Conservation (phyloP, 2,113 vertebrate species). For the Prionailurus bengalensis region DNA sequence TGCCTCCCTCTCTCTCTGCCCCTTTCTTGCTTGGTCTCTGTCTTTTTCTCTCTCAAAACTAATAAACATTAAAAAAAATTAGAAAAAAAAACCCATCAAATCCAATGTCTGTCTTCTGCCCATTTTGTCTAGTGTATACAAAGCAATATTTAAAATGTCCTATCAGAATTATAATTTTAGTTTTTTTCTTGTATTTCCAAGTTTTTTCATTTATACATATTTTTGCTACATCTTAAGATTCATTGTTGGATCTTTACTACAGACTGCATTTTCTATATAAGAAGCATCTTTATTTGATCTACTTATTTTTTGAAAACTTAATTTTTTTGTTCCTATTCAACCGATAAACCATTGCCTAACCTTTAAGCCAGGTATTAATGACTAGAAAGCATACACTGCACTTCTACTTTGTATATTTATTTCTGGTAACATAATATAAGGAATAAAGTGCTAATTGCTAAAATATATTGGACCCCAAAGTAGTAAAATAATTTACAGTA, state of each 20-base stretch:
- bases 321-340: constrained; percentile 10
- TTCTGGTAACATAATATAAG: constrained; percentile 23
- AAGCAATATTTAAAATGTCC: constrained; percentile 33
- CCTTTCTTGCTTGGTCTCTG: too few relatives aligned
- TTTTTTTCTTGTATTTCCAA: constrained; percentile 42
- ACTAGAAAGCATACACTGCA: neutral
- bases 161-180: neutral
- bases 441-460: constrained; percentile 6
- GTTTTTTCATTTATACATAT: constrained; percentile 35
- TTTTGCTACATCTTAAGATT: neutral
- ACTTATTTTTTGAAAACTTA: neutral
- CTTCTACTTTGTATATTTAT: neutral
- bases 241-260: neutral
- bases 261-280: constrained; percentile 35
- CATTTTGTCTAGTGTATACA: neutral
- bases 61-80: too few relatives aligned
- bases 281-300: constrained; percentile 23
- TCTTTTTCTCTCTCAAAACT: too few relatives aligned
- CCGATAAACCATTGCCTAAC: neutral
- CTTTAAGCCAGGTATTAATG: constrained; percentile 33
- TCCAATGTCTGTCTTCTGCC: neutral
- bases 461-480: neutral
- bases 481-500: neutral
- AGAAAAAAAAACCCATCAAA: neutral
- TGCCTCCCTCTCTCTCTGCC: too few relatives aligned